These are phyloP conservation scores for Meiosimyza decipiens DNA, from an alignment of 2,888 invertebrate species.

Conservation along the genomic window DNA sequence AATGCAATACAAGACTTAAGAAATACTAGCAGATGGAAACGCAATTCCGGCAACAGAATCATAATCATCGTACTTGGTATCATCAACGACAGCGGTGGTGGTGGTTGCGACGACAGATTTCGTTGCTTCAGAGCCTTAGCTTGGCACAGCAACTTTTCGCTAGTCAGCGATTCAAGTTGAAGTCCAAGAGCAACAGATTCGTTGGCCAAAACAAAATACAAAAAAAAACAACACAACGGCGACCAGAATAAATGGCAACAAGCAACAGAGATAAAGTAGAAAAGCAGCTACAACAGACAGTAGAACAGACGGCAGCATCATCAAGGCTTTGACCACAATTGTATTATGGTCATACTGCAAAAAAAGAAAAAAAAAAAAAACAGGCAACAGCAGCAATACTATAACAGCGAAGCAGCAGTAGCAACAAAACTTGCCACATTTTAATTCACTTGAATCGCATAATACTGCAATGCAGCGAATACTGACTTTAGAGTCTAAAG, in stretches of 20 bases:
- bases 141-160: neutral
- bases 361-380: neutral
- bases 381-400: neutral
- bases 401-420: neutral
- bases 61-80: neutral
- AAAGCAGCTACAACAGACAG: neutral
- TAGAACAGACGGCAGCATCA: neutral
- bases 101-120: no score
- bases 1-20: conserved; percentile 21
- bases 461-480: neutral
- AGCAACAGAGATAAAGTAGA: neutral
- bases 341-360: neutral
- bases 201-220: neutral
- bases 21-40: neutral
- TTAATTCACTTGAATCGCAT: conserved; percentile 54
- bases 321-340: neutral
- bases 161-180: conserved; percentile 14
- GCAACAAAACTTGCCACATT: conserved; percentile 59
- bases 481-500: no score
- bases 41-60: neutral
- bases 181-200: conserved; percentile 31
- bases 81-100: neutral
- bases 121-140: no score
- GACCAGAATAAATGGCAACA: neutral
- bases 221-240: neutral